These are phyloP conservation scores for Trichosurus vulpecula DNA, from an alignment of 2,797 vertebrate species.

Conservation along the genomic window DNA sequence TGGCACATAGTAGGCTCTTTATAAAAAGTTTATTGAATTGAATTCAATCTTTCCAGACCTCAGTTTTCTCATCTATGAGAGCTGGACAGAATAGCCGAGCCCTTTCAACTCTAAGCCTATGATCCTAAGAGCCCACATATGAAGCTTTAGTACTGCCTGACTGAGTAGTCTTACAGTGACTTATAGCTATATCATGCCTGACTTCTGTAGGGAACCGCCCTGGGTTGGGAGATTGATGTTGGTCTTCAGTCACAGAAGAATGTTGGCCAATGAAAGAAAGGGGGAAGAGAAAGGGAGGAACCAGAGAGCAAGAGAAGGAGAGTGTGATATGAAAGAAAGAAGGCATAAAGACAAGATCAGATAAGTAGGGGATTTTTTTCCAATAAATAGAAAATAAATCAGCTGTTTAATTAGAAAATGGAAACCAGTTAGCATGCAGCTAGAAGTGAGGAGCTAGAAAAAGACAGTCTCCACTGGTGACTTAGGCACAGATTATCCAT, in stretches of 20 bases:
- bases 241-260: not conserved
- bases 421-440: slow-evolving; percentile 21
- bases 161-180: too few species aligned
- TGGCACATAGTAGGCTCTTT: not conserved
- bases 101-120: not conserved
- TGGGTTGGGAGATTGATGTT: slow-evolving; percentile 3
- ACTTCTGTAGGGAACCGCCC: not conserved
- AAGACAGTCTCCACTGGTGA: not conserved
- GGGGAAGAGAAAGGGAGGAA: not conserved
- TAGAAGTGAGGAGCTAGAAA: not conserved
- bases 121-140: not conserved
- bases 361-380: slow-evolving; percentile 26
- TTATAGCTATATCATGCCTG: not conserved
- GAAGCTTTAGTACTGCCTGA: not conserved
- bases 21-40: not conserved
- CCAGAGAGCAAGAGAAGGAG: slow-evolving; percentile 17
- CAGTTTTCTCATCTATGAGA: not conserved
- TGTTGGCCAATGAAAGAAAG: not conserved
- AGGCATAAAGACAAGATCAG: not conserved
- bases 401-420: slow-evolving; percentile 67
- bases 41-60: not conserved
- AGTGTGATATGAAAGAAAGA: slow-evolving; percentile 16
- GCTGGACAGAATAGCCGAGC: not conserved
- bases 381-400: slow-evolving; percentile 46
- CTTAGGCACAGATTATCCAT: not conserved